Evolutionary conservation across 1,140 invertebrate species (phyloP).

Genomic region (Arctopsyche grandis): DNA sequence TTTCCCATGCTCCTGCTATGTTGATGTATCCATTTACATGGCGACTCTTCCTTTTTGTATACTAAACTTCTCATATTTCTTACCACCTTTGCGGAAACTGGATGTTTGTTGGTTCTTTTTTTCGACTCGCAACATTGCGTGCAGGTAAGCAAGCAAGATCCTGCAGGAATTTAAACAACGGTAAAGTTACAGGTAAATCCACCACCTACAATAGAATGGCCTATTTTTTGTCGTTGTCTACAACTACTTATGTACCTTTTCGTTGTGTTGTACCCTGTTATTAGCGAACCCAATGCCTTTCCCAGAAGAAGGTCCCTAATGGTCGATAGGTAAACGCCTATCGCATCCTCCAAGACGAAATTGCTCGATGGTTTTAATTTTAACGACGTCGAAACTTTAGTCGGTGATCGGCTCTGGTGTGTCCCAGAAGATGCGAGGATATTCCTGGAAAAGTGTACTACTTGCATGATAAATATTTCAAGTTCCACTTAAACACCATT

Average conservation of each 20-base stretch:
- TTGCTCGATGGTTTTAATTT: constrained; percentile 36
- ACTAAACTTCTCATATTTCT: no score
- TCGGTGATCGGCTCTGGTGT: not conserved
- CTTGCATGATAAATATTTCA: not conserved
- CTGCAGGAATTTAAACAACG: not conserved
- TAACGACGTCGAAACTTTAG: constrained; percentile 16
- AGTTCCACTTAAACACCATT: constrained; percentile 26
- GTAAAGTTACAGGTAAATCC: not conserved
- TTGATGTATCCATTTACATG: no score
- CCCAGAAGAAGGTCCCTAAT: constrained; percentile 26
- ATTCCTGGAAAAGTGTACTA: constrained; percentile 15
- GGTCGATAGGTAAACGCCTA: constrained; percentile 15
- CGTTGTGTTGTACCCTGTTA: constrained; percentile 29
- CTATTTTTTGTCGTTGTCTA: not conserved
- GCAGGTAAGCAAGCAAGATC: no score
- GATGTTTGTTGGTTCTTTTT: not conserved
- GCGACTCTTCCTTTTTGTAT: no score
- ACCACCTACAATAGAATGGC: no score
- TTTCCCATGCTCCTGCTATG: no score
- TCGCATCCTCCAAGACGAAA: constrained; percentile 17
- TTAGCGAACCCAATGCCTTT: constrained; percentile 33
- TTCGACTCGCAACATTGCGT: not conserved
- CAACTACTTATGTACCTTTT: not conserved
- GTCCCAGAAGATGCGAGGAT: not conserved
- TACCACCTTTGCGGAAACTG: not conserved